Base-by-base conservation (phyloP, 2,113 vertebrate genomes). In the Cynocephalus volans region DNA sequence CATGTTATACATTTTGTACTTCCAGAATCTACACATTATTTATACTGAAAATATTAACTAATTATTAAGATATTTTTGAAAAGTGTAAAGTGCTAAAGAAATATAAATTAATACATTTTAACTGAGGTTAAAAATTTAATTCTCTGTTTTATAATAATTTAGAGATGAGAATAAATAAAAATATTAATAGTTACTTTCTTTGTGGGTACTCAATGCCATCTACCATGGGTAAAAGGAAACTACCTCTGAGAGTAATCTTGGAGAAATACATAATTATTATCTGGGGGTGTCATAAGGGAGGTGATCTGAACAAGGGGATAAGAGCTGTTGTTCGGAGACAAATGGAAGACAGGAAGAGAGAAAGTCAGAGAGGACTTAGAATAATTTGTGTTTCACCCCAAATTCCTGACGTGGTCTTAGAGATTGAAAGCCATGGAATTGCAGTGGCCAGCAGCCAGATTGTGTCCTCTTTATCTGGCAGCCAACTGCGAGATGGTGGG, bases 71-170 rank as follows among this genome's bases (percentile, higher is more conserved):
- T 23, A 56, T 36, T 76, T 76, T 76, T 62, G 5, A 70, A 92
- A 96, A 79, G 14, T 58, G 75, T 31, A n/a, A 58, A 48, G 33
- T 93, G 9, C 24, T 93, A 75, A 50, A 75, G 86, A 88, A 83
- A 77, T 93, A 69, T 4, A 67, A 93, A 28, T 56, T 41, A 88
- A 64, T 70, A 48, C 13, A n/a, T 67, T 73, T 75, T 54, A 50
- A 75, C 6, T 5, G 45, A 82, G 45, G 24, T 69, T 56, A 19
- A 86, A 76, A 82, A 76, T 11, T 36, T 45, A 56, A 33, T 76
- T 56, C 8, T 56, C 24, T 90, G 8, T 70, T 52, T 52, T 36
- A 58, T 93, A 93, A n/a, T 64, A 93, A 77, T 69, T 76, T 64
- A 48, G 28, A 65, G 24, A 6, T 69, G 10, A 69, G 15, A 82